Conservation (phyloP, 2,797 vertebrate species). For the Diglossa cyanea region DNA sequence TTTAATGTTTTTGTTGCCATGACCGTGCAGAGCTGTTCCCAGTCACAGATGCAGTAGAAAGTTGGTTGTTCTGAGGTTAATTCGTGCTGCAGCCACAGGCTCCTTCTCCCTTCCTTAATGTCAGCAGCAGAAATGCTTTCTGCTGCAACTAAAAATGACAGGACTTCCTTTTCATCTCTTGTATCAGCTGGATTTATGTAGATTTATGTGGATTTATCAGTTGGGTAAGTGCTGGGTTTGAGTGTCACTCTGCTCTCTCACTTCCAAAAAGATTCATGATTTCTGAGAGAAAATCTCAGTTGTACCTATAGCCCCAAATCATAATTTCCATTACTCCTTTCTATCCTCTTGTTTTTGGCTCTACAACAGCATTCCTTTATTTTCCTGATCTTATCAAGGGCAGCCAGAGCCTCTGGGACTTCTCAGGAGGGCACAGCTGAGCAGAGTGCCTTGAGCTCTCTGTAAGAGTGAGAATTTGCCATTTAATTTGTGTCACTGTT, state of each 20-base stretch:
- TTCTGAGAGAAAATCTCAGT: not conserved
- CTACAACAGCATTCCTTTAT: not conserved
- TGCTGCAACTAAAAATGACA: not conserved
- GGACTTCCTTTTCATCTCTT: not conserved
- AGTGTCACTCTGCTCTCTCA: not conserved
- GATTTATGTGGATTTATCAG: too few species aligned
- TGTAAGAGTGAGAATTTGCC: not conserved
- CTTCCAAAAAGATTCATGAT: not conserved
- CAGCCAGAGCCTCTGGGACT: not conserved
- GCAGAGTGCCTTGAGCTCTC: not conserved
- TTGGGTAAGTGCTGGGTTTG: not conserved
- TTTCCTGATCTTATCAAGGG: not conserved
- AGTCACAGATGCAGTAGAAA: not conserved
- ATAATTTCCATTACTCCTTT: not conserved
- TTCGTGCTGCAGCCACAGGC: rapidly evolving
- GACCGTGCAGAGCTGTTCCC: not conserved
- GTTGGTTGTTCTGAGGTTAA: not conserved
- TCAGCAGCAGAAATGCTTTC: not conserved
- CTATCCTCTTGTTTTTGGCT: not conserved
- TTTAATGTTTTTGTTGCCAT: not conserved
- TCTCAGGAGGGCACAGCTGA: not conserved
- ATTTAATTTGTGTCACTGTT: not conserved
- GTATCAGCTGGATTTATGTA: not conserved
- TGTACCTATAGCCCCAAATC: not conserved
- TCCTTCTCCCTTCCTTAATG: not conserved